phyloP scores from a whole-genome alignment of 53 echinoderm and acorn worm genomes.

The Actinopyga echinites region DNA sequence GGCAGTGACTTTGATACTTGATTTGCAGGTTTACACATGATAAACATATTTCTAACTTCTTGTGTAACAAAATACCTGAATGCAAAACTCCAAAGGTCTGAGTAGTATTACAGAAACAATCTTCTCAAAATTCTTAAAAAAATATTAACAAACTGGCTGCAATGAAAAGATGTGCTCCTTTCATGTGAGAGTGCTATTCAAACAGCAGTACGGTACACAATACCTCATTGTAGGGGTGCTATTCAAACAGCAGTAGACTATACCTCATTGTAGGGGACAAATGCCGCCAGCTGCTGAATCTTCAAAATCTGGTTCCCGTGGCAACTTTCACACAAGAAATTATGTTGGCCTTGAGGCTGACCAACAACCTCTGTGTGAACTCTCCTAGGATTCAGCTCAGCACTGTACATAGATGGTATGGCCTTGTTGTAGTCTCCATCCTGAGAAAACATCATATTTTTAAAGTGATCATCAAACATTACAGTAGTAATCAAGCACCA shows the following conservation, averaged over 20 bases:
- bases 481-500: background rate
- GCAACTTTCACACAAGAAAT: slow-evolving; percentile 54
- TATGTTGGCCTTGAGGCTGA: background rate
- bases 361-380: slow-evolving; percentile 36
- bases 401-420: slow-evolving; percentile 57
- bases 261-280: slow-evolving; percentile 65
- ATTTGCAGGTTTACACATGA: too few species aligned
- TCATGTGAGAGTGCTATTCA: background rate
- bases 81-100: too few species aligned
- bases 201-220: background rate
- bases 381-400: slow-evolving; percentile 43
- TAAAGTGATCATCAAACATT: background rate
- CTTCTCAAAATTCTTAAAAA: too few species aligned
- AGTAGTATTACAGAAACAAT: too few species aligned
- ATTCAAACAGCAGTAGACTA: background rate
- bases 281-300: slow-evolving; percentile 62
- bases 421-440: slow-evolving; percentile 72
- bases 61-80: too few species aligned
- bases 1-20: too few species aligned
- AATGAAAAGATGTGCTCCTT: too few species aligned
- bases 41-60: too few species aligned
- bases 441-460: slow-evolving; percentile 16
- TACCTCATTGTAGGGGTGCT: background rate
- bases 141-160: too few species aligned
- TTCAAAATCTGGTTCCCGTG: slow-evolving; percentile 60